Base-by-base conservation (phyloP, 2,888 invertebrate genomes). In the Metallyticus violacea region DNA sequence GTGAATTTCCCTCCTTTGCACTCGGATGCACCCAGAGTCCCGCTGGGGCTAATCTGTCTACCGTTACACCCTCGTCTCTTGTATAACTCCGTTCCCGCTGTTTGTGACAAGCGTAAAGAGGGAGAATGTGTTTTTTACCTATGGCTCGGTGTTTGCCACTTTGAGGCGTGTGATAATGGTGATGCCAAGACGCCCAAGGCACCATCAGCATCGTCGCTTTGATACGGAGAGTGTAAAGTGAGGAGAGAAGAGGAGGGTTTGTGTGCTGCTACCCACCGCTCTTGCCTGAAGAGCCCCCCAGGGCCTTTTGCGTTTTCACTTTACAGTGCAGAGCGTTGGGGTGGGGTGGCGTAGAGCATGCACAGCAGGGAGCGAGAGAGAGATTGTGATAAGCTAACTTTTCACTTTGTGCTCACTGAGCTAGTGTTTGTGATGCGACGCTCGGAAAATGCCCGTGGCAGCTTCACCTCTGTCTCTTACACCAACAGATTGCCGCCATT, bases 1-100 rank as follows among this genome's bases (percentile, higher is more conserved):
- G 88, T 88, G 88, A 89, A 89, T 89, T 89, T 89, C 88, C 88
- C 88, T 81, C 84, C 81, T 81, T 22, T 83, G 9, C 77, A 26
- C 15, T 6, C 40, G 26, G 77, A 27, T 82, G 29, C 78, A 6
- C 30, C 6, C 77, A 15, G 77, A 29, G 22, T 78, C 40, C 40
- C 40, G 40, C 40, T 62, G 82, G 82, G 82, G 62, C 26, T 62
- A 76, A 82, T 26, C 22, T 30, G 27, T 9, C 82, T 7, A 6
- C n/a, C 27, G 22, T n/a, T 62, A n/a, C 27, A 77, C 77, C 15
- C 86, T 77, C 80, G 15, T 62, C 77, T 77, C 86, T 79, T 85
- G 85, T 85, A 79, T 80, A 87, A 87, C 85, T 87, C 85, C 87
- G 86, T 81, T 86, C 86, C 81, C 81, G 77, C 76, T 79, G 79